phyloP scores from a whole-genome alignment of 2,888 invertebrate genomes.

The Plagodis pulveraria region DNA sequence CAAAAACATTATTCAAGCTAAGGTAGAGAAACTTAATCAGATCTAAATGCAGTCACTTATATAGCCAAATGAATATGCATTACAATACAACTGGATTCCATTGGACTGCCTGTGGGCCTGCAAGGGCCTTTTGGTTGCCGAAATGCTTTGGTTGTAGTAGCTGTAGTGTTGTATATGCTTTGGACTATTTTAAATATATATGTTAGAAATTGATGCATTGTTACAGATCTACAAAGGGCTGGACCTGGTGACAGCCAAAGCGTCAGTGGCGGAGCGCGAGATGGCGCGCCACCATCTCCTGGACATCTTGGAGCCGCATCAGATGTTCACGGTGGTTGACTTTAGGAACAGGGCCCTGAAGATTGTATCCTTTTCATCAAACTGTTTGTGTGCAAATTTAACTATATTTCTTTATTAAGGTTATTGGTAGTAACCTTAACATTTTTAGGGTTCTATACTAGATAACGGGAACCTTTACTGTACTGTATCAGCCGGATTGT shows the following conservation, averaged over 20 bases:
- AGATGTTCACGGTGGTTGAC: constrained; percentile 92
- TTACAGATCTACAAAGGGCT: constrained; percentile 96
- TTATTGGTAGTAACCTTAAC: too few species aligned
- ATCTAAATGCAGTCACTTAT: background rate
- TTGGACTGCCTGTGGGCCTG: too few species aligned
- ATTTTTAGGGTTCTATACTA: too few species aligned
- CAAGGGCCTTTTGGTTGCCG: too few species aligned
- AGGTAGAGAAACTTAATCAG: background rate
- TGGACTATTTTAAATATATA: background rate
- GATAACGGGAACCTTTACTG: too few species aligned
- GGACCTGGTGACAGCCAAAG: constrained; percentile 97
- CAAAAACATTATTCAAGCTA: background rate
- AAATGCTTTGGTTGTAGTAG: too few species aligned
- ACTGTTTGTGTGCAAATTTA: background rate
- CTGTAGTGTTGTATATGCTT: too few species aligned
- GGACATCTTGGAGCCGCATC: constrained; percentile 92
- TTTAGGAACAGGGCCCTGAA: constrained; percentile 92
- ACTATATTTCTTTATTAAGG: background rate
- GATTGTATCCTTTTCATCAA: constrained; percentile 89
- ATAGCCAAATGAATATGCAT: too few species aligned
- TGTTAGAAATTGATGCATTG: constrained; percentile 24
- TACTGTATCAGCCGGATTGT: too few species aligned
- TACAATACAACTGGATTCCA: too few species aligned
- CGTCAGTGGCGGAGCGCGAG: constrained; percentile 90
- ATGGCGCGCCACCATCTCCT: constrained; percentile 94